Evolutionary conservation across 2,888 invertebrate genomes (phyloP).

Genomic region (Leucophora obtusa): DNA sequence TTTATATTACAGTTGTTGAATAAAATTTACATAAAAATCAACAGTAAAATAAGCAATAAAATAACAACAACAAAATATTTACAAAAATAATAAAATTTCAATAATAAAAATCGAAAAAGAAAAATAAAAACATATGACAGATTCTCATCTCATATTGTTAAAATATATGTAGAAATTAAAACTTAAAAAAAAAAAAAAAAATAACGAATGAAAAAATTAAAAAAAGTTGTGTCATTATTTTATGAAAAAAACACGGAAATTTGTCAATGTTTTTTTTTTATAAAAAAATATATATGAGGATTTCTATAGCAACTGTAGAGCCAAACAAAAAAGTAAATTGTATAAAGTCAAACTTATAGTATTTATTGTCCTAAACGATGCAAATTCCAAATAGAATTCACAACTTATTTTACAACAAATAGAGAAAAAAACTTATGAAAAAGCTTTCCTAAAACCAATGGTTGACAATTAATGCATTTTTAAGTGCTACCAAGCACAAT

Average conservation of each 20-base stretch:
- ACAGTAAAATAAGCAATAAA: background rate
- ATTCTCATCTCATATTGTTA: background rate
- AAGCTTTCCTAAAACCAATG: too few species aligned
- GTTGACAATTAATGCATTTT: too few species aligned
- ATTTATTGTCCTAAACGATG: too few species aligned
- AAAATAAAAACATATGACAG: background rate
- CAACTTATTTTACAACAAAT: too few species aligned
- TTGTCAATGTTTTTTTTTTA: background rate
- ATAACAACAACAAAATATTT: background rate
- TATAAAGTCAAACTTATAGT: too few species aligned
- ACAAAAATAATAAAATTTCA: background rate
- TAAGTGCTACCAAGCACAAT: too few species aligned
- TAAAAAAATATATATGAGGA: too few species aligned
- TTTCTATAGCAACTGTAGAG: too few species aligned
- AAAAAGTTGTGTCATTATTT: background rate
- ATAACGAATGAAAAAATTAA: background rate
- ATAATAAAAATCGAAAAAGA: background rate
- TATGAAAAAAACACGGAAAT: slow-evolving; percentile 16
- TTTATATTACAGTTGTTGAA: background rate
- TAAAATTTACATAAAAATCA: background rate
- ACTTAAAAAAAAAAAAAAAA: background rate
- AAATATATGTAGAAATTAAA: background rate
- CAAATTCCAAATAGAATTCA: too few species aligned
- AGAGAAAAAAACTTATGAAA: too few species aligned
- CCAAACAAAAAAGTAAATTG: too few species aligned